phyloP scores from a whole-genome alignment of 2,113 vertebrate species.

The Trinectes maculatus region DNA sequence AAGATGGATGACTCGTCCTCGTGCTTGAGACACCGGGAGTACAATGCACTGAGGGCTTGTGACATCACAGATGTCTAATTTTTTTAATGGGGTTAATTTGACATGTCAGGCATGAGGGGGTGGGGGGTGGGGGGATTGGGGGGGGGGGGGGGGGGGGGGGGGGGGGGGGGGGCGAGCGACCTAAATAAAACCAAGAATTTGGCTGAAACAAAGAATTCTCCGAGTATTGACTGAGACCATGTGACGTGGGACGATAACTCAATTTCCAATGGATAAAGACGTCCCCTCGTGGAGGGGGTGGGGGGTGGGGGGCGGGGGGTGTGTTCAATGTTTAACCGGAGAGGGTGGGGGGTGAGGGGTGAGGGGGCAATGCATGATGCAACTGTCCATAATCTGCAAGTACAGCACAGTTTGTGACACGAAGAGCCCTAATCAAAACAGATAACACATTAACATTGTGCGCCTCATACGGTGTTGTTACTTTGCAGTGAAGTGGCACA shows the following conservation, averaged over 20 bases:
- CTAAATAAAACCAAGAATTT: conserved; percentile 22
- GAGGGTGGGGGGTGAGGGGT: too few relatives aligned
- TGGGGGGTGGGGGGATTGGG: too few relatives aligned
- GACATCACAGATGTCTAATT: conserved; percentile 47
- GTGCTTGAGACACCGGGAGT: conserved; percentile 6
- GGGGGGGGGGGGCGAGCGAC: not conserved
- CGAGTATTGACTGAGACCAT: not conserved
- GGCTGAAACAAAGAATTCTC: conserved; percentile 14
- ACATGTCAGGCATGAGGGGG: not conserved
- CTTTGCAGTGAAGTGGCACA: not conserved
- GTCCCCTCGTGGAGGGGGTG: not conserved
- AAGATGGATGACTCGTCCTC: conserved; percentile 21
- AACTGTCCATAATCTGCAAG: conserved; percentile 4
- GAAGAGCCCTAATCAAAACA: conserved; percentile 26
- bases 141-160: not conserved
- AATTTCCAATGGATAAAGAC: not conserved
- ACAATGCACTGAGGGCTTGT: conserved; percentile 36
- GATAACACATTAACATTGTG: conserved; percentile 35
- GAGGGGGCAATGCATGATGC: not conserved
- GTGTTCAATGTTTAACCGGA: conserved; percentile 30
- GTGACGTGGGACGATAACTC: not conserved
- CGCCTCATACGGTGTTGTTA: not conserved
- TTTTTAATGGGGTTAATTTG: conserved; percentile 54
- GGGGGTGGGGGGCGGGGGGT: too few relatives aligned
- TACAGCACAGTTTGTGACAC: conserved; percentile 43